Conservation (phyloP, 1,140 invertebrate genomes). For the Trissolcus basalis region DNA sequence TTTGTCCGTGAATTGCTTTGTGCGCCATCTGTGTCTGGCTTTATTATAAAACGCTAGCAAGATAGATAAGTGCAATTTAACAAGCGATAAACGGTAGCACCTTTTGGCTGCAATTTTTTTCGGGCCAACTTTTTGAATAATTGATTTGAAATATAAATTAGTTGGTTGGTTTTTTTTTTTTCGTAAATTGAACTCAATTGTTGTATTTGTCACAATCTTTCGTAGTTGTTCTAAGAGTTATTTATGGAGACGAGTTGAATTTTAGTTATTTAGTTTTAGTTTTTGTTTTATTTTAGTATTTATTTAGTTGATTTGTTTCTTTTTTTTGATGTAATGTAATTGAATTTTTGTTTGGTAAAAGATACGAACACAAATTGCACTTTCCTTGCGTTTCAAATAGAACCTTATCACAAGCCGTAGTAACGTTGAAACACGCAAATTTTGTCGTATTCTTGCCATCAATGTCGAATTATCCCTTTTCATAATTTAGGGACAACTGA, state of each 20-base stretch:
- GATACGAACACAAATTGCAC: constrained; percentile 38
- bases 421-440: constrained; percentile 50
- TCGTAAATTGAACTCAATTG: too few relatives aligned
- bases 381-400: constrained; percentile 65
- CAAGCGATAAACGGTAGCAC: too few relatives aligned
- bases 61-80: constrained; percentile 29
- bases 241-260: too few relatives aligned
- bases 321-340: too few relatives aligned
- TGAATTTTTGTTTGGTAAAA: too few relatives aligned
- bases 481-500: constrained; percentile 33
- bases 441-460: constrained; percentile 50
- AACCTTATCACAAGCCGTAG: constrained; percentile 62
- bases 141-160: too few relatives aligned
- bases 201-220: too few relatives aligned
- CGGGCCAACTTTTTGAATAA: too few relatives aligned
- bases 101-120: too few relatives aligned
- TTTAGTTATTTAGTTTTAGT: constrained; percentile 12
- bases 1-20: constrained; percentile 27
- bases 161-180: too few relatives aligned
- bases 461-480: constrained; percentile 58
- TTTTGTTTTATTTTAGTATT: constrained; percentile 1
- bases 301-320: not conserved
- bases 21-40: constrained; percentile 18
- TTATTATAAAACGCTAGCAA: not conserved
- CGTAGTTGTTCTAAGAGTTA: too few relatives aligned